phyloP scores from a whole-genome alignment of 37 sponge, comb jelly and placozoan species.

The Spongia lamella region DNA sequence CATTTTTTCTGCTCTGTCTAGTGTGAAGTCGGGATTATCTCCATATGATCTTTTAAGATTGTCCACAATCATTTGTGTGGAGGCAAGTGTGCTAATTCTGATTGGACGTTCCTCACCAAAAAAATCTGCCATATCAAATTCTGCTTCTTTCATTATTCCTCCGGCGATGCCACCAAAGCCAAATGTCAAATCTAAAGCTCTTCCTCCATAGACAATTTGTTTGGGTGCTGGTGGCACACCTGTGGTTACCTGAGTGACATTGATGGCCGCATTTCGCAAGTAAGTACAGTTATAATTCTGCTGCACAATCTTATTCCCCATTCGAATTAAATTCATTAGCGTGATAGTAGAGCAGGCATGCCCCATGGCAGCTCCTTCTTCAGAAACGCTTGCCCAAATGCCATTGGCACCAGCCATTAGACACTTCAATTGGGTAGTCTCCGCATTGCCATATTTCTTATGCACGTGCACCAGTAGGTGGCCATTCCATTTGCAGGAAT shows the following conservation, averaged over 20 bases:
- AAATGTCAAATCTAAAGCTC: constrained; percentile 76
- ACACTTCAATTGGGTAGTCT: constrained; percentile 69
- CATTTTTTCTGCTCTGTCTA: constrained; percentile 61
- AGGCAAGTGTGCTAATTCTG: constrained; percentile 76
- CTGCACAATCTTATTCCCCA: constrained; percentile 72
- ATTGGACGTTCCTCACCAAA: constrained; percentile 64
- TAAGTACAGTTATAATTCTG: constrained; percentile 72
- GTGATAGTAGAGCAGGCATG: constrained; percentile 81
- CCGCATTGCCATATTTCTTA: no score
- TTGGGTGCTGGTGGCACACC: constrained; percentile 68
- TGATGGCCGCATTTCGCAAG: constrained; percentile 64
- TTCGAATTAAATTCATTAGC: constrained; percentile 79
- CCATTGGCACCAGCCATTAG: constrained; percentile 80
- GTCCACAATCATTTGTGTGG: constrained; percentile 64
- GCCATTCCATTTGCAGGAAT: constrained; percentile 69
- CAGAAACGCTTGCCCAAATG: constrained; percentile 84
- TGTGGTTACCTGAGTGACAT: constrained; percentile 74
- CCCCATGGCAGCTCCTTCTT: constrained; percentile 87
- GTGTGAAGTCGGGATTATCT: constrained; percentile 54
- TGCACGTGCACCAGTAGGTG: no score
- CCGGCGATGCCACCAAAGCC: no score
- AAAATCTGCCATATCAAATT: constrained; percentile 81
- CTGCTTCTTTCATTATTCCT: constrained; percentile 37
- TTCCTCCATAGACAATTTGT: constrained; percentile 73
- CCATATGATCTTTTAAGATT: constrained; percentile 68